These are phyloP conservation scores for Cebidichthys violaceus DNA, from an alignment of 2,113 vertebrate genomes.

Conservation along the genomic window DNA sequence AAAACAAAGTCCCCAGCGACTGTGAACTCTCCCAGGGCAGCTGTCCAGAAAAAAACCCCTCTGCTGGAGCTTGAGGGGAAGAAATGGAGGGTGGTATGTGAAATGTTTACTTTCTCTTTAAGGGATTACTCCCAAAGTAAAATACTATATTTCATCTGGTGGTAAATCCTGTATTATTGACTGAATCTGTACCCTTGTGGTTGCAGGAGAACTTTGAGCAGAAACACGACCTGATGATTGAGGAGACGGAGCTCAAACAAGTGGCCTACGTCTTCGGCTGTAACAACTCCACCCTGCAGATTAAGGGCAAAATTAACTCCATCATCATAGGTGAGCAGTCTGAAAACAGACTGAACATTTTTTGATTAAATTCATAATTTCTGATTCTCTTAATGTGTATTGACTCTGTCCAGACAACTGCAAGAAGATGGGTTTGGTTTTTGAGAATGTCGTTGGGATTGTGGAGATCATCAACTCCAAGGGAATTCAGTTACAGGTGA, in stretches of 20 bases:
- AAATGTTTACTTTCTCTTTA: not conserved
- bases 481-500: constrained; percentile 94
- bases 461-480: constrained; percentile 98
- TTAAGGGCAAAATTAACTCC: constrained; percentile 98
- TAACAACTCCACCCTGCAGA: constrained; percentile 91
- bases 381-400: not conserved
- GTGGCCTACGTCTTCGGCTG: constrained; percentile 96
- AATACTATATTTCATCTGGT: not conserved
- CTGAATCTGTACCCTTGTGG: constrained; percentile 4
- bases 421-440: constrained; percentile 96
- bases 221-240: constrained; percentile 90
- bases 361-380: not conserved
- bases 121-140: not conserved
- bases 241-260: constrained; percentile 95
- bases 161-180: not conserved
- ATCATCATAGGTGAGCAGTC: constrained; percentile 91
- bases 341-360: not conserved
- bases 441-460: constrained; percentile 96
- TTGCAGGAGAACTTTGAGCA: constrained; percentile 94
- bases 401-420: constrained; percentile 90
- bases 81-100: constrained; percentile 97
- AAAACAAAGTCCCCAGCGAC: constrained; percentile 79
- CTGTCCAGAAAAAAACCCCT: constrained; percentile 83
- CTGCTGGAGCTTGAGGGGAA: constrained; percentile 95
- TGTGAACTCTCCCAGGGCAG: constrained; percentile 64